Base-by-base conservation (phyloP, 2,113 vertebrate species). In the Rhabdornis inornatus region DNA sequence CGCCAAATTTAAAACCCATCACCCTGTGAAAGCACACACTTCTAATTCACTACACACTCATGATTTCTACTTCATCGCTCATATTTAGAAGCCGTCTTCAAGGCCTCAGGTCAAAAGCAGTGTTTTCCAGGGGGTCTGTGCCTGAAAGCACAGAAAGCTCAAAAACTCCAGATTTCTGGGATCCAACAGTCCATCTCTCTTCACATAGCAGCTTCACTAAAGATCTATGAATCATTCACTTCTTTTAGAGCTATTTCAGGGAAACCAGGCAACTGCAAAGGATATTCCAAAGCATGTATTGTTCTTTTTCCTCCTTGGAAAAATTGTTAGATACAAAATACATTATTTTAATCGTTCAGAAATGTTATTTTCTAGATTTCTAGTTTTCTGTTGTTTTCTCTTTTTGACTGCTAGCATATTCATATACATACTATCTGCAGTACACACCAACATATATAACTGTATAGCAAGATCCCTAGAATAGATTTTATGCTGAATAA, bases 291-390 rank as follows among this genome's bases (percentile, higher is more conserved):
- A 40, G 20, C 11, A 52, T 1, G 0, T 39, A 17, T 7, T 19
- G 2, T 2, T 68, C 16, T 74, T 69, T 45, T 55, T 55, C 39
- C 35, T 63, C 21, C 25, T 55, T 30, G 30, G 45, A 92, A 85
- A 63, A 92, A 59, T 10, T 39, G 9, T 61, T 81, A 25, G 3
- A 47, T 28, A 42, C 24, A 9, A 85, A 87, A 68, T 19, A 65
- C 0, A 1, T 15, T 0, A 49, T 17, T 50, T 6, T 12, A 63
- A 33, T 9, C 2, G 31, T 40, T 91, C 37, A 42, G 40, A 80
- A 69, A 27, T 40, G 5, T 10, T 60, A 30, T 31, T 70, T 77
- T 59, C 44, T 65, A 27, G 4, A 7, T 42, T 44, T 42, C 24
- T 33, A 63, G 8, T 47, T 56, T 65, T 49, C 20, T 35, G 35